A percentile compares a stretch with the other conserved stretches of the same genome.
These are phyloP conservation scores for Troides oblongomaculatus DNA, from an alignment of 2,888 invertebrate species.

Conservation along the genomic window DNA sequence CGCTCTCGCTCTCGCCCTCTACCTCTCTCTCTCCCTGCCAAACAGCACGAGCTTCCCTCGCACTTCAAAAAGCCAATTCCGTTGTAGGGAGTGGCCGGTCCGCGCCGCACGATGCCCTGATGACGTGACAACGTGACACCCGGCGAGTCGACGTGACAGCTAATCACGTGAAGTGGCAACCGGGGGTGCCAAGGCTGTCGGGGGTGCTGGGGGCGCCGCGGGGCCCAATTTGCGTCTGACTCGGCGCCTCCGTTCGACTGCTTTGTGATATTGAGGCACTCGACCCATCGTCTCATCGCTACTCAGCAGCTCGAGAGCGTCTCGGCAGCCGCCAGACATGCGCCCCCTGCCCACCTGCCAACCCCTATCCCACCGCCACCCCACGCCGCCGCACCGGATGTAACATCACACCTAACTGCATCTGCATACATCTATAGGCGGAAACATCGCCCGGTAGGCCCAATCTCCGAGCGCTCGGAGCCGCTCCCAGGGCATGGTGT, in stretches of 20 bases:
- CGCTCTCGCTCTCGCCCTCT: not conserved
- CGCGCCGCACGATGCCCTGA: constrained; percentile 1
- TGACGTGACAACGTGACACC: constrained; percentile 17
- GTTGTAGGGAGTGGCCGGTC: not conserved
- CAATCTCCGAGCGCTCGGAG: no score
- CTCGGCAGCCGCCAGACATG: no score
- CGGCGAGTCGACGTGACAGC: constrained; percentile 5
- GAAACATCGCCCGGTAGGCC: no score
- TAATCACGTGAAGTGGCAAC: constrained; percentile 17
- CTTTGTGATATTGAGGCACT: constrained; percentile 22
- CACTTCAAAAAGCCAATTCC: constrained; percentile 35
- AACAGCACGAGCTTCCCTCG: constrained; percentile 36
- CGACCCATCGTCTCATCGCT: not conserved
- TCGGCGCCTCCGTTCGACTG: constrained; percentile 20
- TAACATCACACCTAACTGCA: no score
- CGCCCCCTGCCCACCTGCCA: no score
- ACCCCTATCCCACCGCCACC: no score
- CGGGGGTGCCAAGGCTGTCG: constrained; percentile 14
- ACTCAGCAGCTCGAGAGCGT: not conserved
- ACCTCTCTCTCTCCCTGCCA: not conserved
- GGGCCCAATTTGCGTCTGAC: constrained; percentile 26
- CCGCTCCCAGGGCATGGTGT: no score
- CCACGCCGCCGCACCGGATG: no score
- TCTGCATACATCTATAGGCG: no score
- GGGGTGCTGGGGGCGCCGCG: constrained; percentile 11